Base-by-base conservation (phyloP, 1,140 invertebrate genomes). In the Phortica variegata region DNA sequence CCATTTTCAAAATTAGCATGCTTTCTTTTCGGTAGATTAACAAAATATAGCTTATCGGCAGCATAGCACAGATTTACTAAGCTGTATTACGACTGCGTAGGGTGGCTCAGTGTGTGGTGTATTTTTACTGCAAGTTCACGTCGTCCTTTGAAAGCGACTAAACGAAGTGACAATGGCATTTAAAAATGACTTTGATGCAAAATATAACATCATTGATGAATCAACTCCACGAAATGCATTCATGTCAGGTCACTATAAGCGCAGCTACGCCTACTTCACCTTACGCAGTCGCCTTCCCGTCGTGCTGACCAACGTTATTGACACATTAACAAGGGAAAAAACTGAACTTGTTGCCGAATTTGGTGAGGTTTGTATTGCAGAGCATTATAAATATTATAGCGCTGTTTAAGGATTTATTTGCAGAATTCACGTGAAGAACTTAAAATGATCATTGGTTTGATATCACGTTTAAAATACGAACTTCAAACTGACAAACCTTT, bases 401-500 rank as follows among this genome's bases (percentile, higher is more conserved):
- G 6, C 26, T 29, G 6, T 29, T 12, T 29, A 29, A 7, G 6
- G 12, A 29, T 7, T 29, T 12, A 7, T 29, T 29, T 7, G 20
- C 36, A 87, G 79, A 79, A 69, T 77, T 83, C 12, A 0, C 65
- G 78, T 46, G 85, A 91, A 47, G 91, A 96, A 53, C 61, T 91
- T 1, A 92, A 91, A 77, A 60, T 71, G 17, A 79, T 93, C 9
- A 88, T 93, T 54, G 87, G 88, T 13, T 77, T 83, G 49, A 76
- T 98, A 17, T 90, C 92, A 9, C 87, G 91, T 65, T 75, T 98
- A 3, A 93, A 93, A 76, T 93, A 93, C 79, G 91, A 97, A 75
- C 77, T 98, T 12, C 85, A 89, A 68, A 97, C 94, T 1, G 92
- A 97, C 76, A 97, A 98, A 76, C 76, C 81, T 3, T 79, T 96